Percentiles rank a stretch among this genome's conserved stretches.
Evolutionary conservation across 2,888 invertebrate genomes (phyloP).

Genomic region (Argyra leucocephala): DNA sequence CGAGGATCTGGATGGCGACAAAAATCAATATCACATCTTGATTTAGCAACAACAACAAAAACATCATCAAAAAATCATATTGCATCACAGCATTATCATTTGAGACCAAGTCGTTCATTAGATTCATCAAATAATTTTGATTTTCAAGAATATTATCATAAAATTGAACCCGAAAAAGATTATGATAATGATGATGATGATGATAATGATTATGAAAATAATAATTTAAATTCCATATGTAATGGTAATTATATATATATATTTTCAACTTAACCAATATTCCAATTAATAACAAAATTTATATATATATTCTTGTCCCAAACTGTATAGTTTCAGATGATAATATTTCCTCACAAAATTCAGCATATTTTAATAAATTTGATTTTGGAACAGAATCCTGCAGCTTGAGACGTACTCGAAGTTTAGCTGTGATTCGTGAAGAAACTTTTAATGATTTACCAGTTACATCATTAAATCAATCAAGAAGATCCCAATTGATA

Average conservation of each 20-base stretch:
- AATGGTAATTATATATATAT: not conserved
- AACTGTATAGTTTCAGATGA: not conserved
- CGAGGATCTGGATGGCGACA: constrained; percentile 44
- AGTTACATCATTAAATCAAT: constrained; percentile 53
- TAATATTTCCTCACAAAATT: constrained; percentile 13
- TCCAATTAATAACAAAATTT: not conserved
- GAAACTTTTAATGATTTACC: constrained; percentile 63
- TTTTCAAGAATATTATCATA: constrained; percentile 41
- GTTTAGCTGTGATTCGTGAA: constrained; percentile 67
- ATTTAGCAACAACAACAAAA: constrained; percentile 45
- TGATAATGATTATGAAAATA: constrained; percentile 11
- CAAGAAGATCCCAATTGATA: constrained; percentile 65
- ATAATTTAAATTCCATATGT: not conserved
- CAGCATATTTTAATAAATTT: constrained; percentile 26
- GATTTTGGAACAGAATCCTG: constrained; percentile 42
- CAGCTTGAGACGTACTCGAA: constrained; percentile 58
- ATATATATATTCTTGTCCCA: no score
- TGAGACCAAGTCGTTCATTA: constrained; percentile 39
- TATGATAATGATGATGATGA: constrained; percentile 24
- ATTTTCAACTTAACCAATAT: not conserved
- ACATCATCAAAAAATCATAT: constrained; percentile 31
- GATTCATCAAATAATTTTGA: constrained; percentile 39
- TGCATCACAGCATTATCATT: constrained; percentile 27
- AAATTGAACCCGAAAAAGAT: constrained; percentile 37
- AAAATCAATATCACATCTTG: constrained; percentile 46